Base-by-base conservation (phyloP, 2,113 vertebrate species). In the Bombycilla garrulus region DNA sequence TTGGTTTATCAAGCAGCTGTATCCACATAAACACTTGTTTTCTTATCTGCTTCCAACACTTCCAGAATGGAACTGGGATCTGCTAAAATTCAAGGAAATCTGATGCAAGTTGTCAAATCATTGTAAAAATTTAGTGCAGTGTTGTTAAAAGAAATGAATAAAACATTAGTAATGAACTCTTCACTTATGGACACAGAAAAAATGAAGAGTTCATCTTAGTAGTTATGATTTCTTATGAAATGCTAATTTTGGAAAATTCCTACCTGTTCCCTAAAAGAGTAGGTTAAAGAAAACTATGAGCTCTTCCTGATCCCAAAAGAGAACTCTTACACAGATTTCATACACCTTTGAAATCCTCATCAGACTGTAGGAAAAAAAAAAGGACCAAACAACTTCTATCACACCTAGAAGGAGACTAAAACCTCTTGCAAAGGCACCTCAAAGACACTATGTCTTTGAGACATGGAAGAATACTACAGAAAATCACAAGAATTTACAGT, bases 151-250 rank as follows among this genome's bases (percentile, higher is more conserved):
- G 38, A 58, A 35, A 97, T 93, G 88, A 93, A 96, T 94, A 85
- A 97, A 96, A 38, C 58, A 35, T 48, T 65, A 40, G 54, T 50
- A 53, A 97, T 97, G 95, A 97, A 92, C 92, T 95, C 88, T 95
- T 85, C 38, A 44, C 95, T 93, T 42, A 61, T 86, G 96, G 93
- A 88, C 88, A 51, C 93, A 87, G 89, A 88, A 60, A 29, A 19
- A 44, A 57, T 22, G 1, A 86, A n/a, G 21, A 73, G 11, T 18
- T 60, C 1, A 31, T 56, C 20, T 56, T 73, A 5, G 24, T 77
- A 80, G 36, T 42, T 51, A 47, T 21, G 7, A 35, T 29, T 62
- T 40, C 67, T 61, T 73, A 38, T 19, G 11, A 78, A 85, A 65
- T 44, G 12, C 3, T 81, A 28, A 33, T 69, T 94, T 85, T 85